A percentile compares a stretch with the other conserved stretches of the same genome.
These are phyloP conservation scores for Hipposideros larvatus DNA, from an alignment of 2,797 vertebrate species.

Conservation along the genomic window DNA sequence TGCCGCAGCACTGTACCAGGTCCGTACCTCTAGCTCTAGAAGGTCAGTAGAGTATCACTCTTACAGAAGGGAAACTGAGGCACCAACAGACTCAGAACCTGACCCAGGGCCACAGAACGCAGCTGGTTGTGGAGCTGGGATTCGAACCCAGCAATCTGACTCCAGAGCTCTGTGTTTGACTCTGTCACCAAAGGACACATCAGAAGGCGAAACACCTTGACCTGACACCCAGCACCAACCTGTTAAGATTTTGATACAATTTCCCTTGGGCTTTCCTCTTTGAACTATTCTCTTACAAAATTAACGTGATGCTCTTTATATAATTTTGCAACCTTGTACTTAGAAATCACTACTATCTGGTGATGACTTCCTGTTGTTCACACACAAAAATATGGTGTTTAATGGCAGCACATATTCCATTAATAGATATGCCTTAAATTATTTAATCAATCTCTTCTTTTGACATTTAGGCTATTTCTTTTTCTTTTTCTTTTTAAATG, in stretches of 20 bases:
- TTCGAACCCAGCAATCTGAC: not conserved
- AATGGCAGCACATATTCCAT: not conserved
- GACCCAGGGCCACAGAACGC: not conserved
- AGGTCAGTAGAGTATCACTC: accelerated
- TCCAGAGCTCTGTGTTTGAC: not conserved
- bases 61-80: not conserved
- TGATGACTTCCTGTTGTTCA: not conserved
- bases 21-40: not conserved
- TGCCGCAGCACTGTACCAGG: not conserved
- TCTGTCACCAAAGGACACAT: accelerated
- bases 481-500: not conserved
- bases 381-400: not conserved
- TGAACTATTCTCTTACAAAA: not conserved
- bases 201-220: accelerated
- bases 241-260: accelerated
- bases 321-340: not conserved
- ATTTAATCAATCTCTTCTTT: not conserved
- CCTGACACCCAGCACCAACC: not conserved
- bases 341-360: no score
- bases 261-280: not conserved
- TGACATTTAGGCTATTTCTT: not conserved
- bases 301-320: not conserved
- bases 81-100: not conserved
- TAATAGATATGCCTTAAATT: not conserved
- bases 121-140: not conserved